These are phyloP conservation scores for Ptilodon capucinus DNA, from an alignment of 2,888 invertebrate species.

Conservation along the genomic window DNA sequence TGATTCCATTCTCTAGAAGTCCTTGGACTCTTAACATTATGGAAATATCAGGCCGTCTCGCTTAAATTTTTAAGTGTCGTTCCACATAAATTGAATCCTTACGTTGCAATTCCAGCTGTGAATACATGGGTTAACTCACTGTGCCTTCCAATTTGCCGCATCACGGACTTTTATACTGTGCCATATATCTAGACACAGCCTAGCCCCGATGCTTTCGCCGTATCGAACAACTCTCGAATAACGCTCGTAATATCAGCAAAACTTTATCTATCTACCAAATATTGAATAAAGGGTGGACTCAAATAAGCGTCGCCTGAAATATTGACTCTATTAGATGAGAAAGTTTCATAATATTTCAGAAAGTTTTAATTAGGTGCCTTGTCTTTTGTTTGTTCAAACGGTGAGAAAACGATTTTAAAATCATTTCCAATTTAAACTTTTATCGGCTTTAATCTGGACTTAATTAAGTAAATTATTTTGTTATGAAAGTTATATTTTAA, in stretches of 20 bases:
- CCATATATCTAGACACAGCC: constrained; percentile 9
- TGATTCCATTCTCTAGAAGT: not conserved
- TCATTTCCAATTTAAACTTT: constrained; percentile 38
- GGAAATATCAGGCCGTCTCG: not conserved
- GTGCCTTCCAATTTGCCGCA: constrained; percentile 49
- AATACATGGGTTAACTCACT: constrained; percentile 28
- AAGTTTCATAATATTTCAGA: constrained; percentile 36
- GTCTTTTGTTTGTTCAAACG: constrained; percentile 32
- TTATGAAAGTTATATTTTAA: not conserved
- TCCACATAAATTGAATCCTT: constrained; percentile 15
- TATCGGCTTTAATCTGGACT: constrained; percentile 24
- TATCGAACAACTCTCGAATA: constrained; percentile 9
- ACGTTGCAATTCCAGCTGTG: constrained; percentile 20
- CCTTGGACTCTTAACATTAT: not conserved
- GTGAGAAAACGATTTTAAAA: constrained; percentile 31
- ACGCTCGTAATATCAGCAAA: constrained; percentile 8
- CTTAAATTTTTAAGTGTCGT: constrained; percentile 1
- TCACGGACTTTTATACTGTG: constrained; percentile 35
- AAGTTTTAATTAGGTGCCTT: constrained; percentile 43
- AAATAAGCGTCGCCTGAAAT: constrained; percentile 17
- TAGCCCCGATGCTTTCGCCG: constrained; percentile 2
- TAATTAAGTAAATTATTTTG: constrained; percentile 16
- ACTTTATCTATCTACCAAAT: constrained; percentile 11
- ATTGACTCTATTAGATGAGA: constrained; percentile 14
- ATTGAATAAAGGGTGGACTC: constrained; percentile 7